These are phyloP conservation scores for Drosophila seclusa DNA, from an alignment of 2,888 invertebrate genomes.

Conservation along the genomic window DNA sequence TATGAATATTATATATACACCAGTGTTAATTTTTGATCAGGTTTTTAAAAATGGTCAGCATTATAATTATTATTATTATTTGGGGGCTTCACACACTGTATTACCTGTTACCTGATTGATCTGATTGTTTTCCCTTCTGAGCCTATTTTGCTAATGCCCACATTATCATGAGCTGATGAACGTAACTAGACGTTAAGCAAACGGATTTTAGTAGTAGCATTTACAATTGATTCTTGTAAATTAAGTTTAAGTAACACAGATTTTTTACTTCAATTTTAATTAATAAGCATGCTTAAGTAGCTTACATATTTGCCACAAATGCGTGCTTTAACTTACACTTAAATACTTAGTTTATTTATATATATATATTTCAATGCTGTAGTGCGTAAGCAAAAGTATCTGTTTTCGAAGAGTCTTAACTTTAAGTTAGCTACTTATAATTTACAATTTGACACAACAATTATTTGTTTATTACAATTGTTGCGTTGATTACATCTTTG, in stretches of 20 bases:
- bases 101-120: neutral
- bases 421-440: constrained; percentile 22
- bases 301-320: constrained; percentile 10
- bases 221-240: no score
- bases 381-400: constrained; percentile 1
- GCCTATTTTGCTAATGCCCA: neutral
- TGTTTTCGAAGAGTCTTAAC: neutral
- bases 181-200: neutral
- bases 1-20: no score
- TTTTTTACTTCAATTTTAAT: neutral
- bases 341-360: neutral
- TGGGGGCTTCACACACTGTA: neutral
- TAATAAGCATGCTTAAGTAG: constrained; percentile 37
- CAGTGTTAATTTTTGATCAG: no score
- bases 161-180: neutral
- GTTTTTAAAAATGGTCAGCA: neutral
- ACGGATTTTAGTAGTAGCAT: no score
- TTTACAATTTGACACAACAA: constrained; percentile 15
- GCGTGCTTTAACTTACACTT: constrained; percentile 10
- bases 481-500: constrained; percentile 18
- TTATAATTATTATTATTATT: neutral
- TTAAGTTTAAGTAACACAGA: neutral
- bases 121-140: neutral
- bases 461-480: constrained; percentile 1
- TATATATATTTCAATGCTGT: constrained; percentile 20